Evolutionary conservation across 2,113 vertebrate genomes (phyloP), one percentile per base, ranked within the genome.

Genomic region (Gadus macrocephalus): DNA sequence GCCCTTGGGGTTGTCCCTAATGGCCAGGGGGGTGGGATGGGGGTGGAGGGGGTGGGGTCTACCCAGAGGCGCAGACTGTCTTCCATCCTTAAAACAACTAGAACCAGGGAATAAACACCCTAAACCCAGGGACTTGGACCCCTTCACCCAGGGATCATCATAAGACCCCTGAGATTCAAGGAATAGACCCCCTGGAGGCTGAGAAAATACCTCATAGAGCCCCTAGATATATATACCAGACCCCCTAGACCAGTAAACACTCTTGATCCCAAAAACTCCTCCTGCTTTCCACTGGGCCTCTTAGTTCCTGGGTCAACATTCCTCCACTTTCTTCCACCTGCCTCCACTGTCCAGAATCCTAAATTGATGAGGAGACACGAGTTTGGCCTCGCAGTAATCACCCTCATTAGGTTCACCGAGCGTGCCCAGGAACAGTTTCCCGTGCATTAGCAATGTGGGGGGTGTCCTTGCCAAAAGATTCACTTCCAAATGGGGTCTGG

Each of bases 351-450:
- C 28, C 85, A 86, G 69, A 78, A 83, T 85, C 89, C 89, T 83
- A 87, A 85, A 79, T 85, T 87, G 87, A 88, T 88, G 82, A 85
- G 86, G 85, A 87, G 83, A 87, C 83, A 84, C 8, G 75, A 73
- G 73, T 67, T 82, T 81, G 83, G 81, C 83, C 83, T 73, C 19
- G 17, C 79, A 82, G 82, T 83, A 87, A 90, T 87, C 86, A 77
- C 76, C 78, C 87, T 91, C 86, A 89, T 92, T 91, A 92, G 85
- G 86, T 87, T 84, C 85, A 86, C 86, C 55, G 64, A 83, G 84
- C 75, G 88, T 83, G 83, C 70, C 88, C 73, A 73, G 75, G 74
- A 89, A 82, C 86, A 77, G 83, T 88, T 88, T 87, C 82, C 78
- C 88, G 84, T 85, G 83, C 84, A 88, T 89, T 90, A 89, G 89